These are phyloP conservation scores for Nasonia longicornis DNA, from an alignment of 1,140 invertebrate genomes.

Conservation along the genomic window DNA sequence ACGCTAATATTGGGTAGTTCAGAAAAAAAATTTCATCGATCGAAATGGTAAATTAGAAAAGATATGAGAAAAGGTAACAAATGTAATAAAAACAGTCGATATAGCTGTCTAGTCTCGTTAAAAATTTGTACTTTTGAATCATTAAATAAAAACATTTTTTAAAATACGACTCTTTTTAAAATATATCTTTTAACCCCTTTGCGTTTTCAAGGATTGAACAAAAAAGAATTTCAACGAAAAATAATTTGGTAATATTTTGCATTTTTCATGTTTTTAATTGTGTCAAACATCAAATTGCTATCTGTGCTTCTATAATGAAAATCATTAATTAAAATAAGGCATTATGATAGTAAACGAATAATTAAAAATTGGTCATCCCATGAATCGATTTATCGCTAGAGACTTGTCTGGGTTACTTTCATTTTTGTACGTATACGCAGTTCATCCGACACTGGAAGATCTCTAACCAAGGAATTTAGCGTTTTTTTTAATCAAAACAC, in stretches of 20 bases:
- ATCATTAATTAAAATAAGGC: background rate
- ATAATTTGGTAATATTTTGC: no score
- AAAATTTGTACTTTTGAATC: constrained; percentile 63
- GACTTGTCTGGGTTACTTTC: constrained; percentile 31
- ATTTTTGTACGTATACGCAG: constrained; percentile 10
- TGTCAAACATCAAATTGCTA: no score
- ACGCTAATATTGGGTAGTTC: constrained; percentile 32
- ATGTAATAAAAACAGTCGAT: constrained; percentile 55
- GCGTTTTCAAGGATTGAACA: background rate
- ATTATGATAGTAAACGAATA: background rate
- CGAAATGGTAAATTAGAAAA: constrained; percentile 23
- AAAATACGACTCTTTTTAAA: background rate
- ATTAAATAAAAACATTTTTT: constrained; percentile 56
- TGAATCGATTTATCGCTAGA: constrained; percentile 21
- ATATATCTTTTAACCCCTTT: background rate
- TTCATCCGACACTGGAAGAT: background rate
- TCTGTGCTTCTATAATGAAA: no score
- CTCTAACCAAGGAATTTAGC: constrained; percentile 4
- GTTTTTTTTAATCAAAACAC: constrained; percentile 19
- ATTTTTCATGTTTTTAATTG: no score
- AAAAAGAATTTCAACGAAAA: background rate
- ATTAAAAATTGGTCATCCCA: background rate
- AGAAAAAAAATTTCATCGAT: constrained; percentile 39
- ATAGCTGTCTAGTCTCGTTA: constrained; percentile 62
- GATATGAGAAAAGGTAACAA: constrained; percentile 50